Conservation (phyloP, 2,888 invertebrate genomes). For the Cosmorhoe ocellata region DNA sequence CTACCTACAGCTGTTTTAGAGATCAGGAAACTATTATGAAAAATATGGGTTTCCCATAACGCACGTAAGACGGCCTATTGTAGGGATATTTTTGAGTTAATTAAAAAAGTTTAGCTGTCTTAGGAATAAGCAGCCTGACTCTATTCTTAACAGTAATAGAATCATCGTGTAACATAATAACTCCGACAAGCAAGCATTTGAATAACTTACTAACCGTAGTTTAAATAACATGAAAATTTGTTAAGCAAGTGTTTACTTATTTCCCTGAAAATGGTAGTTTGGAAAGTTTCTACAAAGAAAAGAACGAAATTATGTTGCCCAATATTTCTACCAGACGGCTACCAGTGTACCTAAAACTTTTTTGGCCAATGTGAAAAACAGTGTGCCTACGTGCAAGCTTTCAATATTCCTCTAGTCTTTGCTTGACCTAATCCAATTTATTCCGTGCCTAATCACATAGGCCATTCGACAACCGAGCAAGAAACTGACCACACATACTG, state of each 20-base stretch:
- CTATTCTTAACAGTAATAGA: neutral
- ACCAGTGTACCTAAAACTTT: too few species aligned
- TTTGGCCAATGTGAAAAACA: too few species aligned
- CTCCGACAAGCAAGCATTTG: too few species aligned
- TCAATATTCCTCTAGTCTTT: conserved; percentile 42
- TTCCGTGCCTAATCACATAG: too few species aligned
- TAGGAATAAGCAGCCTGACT: neutral
- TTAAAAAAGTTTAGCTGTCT: neutral
- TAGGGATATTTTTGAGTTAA: neutral
- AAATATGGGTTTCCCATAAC: neutral
- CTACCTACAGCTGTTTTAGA: conserved; percentile 2
- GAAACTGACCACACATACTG: conserved; percentile 76
- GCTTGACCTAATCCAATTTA: conserved; percentile 61
- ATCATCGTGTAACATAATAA: too few species aligned
- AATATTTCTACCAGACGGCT: too few species aligned
- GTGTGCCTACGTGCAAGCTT: conserved; percentile 46
- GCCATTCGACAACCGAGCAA: conserved; percentile 66
- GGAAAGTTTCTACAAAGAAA: too few species aligned
- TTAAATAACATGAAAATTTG: too few species aligned
- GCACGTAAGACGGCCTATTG: conserved; percentile 1
- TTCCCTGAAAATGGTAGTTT: too few species aligned
- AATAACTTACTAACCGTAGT: too few species aligned
- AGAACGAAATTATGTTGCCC: too few species aligned
- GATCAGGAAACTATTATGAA: conserved; percentile 3
- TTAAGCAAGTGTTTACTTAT: too few species aligned